phyloP scores from a whole-genome alignment of 1,140 invertebrate species.

The Lordiphosa stackelbergi region DNA sequence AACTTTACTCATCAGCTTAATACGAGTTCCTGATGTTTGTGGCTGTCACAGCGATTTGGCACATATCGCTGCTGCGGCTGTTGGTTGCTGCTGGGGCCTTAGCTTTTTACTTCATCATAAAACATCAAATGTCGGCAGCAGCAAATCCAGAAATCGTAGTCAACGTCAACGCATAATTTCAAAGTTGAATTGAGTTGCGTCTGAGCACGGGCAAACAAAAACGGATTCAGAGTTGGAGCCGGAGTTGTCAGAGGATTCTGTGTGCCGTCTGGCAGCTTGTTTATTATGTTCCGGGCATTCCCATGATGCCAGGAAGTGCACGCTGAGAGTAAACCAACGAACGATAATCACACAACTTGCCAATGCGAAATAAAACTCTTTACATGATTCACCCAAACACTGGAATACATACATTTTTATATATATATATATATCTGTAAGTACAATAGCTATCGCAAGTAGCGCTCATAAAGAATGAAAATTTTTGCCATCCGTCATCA shows the following conservation, averaged over 20 bases:
- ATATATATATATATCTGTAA: not conserved
- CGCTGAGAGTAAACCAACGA: not conserved
- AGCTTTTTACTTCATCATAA: conserved; percentile 62
- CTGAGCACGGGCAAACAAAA: conserved; percentile 23
- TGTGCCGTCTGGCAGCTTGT: conserved; percentile 23
- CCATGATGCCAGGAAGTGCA: conserved; percentile 15
- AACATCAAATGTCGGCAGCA: conserved; percentile 53
- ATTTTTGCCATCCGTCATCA: conserved; percentile 1
- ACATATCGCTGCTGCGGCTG: conserved; percentile 26
- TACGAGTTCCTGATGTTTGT: conserved; percentile 14
- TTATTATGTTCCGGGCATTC: conserved; percentile 15
- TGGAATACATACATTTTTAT: not conserved
- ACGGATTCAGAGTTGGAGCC: not conserved
- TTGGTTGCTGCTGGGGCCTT: conserved; percentile 15
- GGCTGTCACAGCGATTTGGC: conserved; percentile 35
- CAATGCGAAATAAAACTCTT: conserved; percentile 3
- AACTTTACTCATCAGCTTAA: conserved; percentile 56
- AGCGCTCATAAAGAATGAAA: not conserved
- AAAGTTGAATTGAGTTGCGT: conserved; percentile 70
- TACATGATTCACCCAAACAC: conserved; percentile 27
- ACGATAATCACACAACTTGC: conserved; percentile 5
- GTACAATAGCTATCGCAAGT: not conserved
- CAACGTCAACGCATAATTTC: conserved; percentile 54
- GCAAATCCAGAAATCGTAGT: conserved; percentile 12
- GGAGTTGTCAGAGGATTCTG: not conserved